Base-by-base conservation (phyloP, 2,113 vertebrate species). In the Ceyx margarethae region DNA sequence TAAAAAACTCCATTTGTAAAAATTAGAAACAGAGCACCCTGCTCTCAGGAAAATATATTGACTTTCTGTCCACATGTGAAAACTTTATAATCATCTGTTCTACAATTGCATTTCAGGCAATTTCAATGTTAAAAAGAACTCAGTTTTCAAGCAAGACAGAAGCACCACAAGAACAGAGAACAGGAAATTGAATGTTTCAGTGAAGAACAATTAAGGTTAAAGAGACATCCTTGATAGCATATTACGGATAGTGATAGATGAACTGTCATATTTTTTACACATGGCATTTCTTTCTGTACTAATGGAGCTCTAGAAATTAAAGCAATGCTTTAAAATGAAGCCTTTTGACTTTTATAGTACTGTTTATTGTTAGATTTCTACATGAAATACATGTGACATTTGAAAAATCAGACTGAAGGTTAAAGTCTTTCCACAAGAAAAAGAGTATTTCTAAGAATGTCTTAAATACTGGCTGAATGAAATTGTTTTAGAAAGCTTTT, bases 201-300 rank as follows among this genome's bases (percentile, higher is more conserved):
- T 93, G 62, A 93, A 89, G 84, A 92, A 87, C 84, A 92, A 93
- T 93, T 92, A 90, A 93, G 81, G 90, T 84, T 93, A 93, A 90
- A 93, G 54, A 85, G 81, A 89, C 26, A 80, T 62, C 54, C 74
- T 89, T 58, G 51, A 73, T 76, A 85, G 56, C 14, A 28, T 74
- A 87, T 84, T 54, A 31, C 10, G 28, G 21, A 56, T 48, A 91
- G 60, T 83, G 82, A 92, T 71, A 95, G 69, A 93, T 94, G 89
- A 93, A 56, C 54, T 58, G 45, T 45, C 58, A 23, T 35, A 68
- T 54, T 61, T 94, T 75, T 89, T 73, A 82, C 45, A 89, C 9
- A n/a, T 35, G 25, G 23, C 33, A 80, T 91, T 96, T 95, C 25
- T 91, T 90, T 92, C 66, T 50, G 58, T 46, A 57, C 9, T 53